Evolutionary conservation across 2,888 invertebrate species (phyloP).

Genomic region (Falcaria lacertinaria): DNA sequence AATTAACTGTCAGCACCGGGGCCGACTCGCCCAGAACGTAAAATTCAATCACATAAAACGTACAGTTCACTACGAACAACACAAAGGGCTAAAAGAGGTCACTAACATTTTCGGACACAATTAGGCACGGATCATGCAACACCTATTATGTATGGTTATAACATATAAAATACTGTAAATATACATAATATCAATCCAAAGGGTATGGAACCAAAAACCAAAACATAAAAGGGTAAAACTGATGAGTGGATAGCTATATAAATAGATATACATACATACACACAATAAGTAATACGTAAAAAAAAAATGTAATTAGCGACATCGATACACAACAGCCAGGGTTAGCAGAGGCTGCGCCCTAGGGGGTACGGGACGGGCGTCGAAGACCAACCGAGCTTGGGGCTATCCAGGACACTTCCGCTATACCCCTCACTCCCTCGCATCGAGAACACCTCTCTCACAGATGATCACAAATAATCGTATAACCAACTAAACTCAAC

Average conservation of each 20-base stretch:
- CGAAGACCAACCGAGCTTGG: conserved; percentile 72
- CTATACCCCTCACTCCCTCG: conserved; percentile 79
- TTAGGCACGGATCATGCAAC: conserved; percentile 79
- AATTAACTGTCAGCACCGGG: conserved; percentile 72
- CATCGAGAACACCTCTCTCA: conserved; percentile 80
- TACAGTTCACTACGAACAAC: conserved; percentile 73
- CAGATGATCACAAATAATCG: conserved; percentile 76
- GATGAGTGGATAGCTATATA: conserved; percentile 61
- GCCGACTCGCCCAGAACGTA: conserved; percentile 40
- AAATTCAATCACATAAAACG: conserved; percentile 56
- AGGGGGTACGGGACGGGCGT: conserved; percentile 60
- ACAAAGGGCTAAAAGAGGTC: conserved; percentile 75
- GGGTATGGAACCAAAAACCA: conserved; percentile 39
- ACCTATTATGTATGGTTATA: conserved; percentile 71
- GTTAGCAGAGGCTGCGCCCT: conserved; percentile 78
- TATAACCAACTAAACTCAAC: conserved; percentile 70
- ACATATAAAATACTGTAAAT: conserved; percentile 41
- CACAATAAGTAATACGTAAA: conserved; percentile 61
- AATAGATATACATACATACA: conserved; percentile 71
- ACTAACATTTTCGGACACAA: conserved; percentile 70
- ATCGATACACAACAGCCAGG: conserved; percentile 79
- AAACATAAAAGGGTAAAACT: conserved; percentile 38
- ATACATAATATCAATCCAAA: conserved; percentile 44
- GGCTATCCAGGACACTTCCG: conserved; percentile 76
- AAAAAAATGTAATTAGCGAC: conserved; percentile 67